Evolutionary conservation across 2,113 vertebrate species (phyloP).

Genomic region (Cyphomyrus discorhynchus): DNA sequence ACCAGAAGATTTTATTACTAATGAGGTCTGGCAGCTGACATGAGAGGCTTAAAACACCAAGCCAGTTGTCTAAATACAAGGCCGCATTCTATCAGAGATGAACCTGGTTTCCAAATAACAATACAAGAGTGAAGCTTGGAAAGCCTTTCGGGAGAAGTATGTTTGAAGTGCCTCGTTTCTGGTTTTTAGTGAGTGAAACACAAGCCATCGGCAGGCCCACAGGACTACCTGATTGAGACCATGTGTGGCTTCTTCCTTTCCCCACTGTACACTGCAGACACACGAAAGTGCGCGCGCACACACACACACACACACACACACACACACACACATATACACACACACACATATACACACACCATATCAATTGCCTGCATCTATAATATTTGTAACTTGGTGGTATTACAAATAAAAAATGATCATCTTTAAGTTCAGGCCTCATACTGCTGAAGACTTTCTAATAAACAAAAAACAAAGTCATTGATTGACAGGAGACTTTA

Average conservation of each 20-base stretch:
- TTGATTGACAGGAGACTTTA: not conserved
- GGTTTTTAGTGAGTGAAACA: constrained; percentile 79
- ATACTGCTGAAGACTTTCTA: not conserved
- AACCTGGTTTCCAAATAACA: constrained; percentile 80
- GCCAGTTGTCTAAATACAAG: constrained; percentile 86
- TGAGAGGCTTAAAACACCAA: constrained; percentile 68
- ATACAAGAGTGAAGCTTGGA: constrained; percentile 71
- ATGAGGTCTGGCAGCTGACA: constrained; percentile 47
- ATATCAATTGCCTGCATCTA: not conserved
- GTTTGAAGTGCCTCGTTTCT: constrained; percentile 79
- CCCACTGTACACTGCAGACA: constrained; percentile 40
- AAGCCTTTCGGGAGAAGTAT: constrained; percentile 70
- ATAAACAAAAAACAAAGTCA: not conserved
- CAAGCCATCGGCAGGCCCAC: constrained; percentile 68
- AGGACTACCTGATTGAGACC: constrained; percentile 80
- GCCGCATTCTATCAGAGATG: constrained; percentile 72
- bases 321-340: not conserved
- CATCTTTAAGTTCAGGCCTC: not conserved
- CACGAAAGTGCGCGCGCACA: not conserved
- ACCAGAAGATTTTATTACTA: constrained; percentile 55
- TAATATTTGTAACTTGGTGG: not conserved
- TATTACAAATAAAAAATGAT: not conserved
- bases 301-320: constrained; percentile 10
- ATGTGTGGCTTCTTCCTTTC: constrained; percentile 68
- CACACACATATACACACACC: not conserved